phyloP scores from a whole-genome alignment of 2,888 invertebrate genomes.

The Laothoe populi region DNA sequence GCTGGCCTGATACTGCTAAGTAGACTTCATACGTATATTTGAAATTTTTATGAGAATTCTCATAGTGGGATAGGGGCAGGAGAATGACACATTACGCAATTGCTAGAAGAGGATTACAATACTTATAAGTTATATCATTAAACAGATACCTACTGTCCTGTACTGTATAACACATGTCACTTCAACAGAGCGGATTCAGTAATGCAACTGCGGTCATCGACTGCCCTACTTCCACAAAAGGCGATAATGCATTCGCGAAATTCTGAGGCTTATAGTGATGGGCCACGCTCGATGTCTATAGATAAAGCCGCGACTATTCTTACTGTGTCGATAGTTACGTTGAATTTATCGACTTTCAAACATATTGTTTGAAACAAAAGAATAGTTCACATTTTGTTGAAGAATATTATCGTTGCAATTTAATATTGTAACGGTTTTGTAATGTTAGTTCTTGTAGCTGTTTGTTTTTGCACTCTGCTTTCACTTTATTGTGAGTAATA shows the following conservation, averaged over 20 bases:
- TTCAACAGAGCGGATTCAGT: conserved; percentile 47
- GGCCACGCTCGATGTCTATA: conserved; percentile 41
- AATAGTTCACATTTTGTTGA: conserved; percentile 31
- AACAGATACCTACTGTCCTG: neutral
- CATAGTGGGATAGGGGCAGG: too few relatives aligned
- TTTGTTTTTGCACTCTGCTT: neutral
- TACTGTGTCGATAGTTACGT: neutral
- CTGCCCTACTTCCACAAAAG: conserved; percentile 58
- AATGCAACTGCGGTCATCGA: conserved; percentile 52
- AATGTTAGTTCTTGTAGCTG: neutral
- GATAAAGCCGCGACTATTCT: neutral
- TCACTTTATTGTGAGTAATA: too few relatives aligned
- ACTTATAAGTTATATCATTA: neutral
- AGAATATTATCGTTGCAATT: conserved; percentile 29
- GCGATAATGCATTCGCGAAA: conserved; percentile 59
- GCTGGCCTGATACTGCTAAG: too few relatives aligned
- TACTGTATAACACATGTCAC: neutral
- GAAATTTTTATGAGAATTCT: too few relatives aligned
- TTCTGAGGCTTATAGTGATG: conserved; percentile 52
- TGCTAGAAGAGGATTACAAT: too few relatives aligned
- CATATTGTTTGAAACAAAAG: conserved; percentile 32
- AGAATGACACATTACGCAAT: too few relatives aligned
- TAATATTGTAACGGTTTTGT: conserved; percentile 27
- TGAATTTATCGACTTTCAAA: conserved; percentile 13
- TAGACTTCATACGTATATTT: too few relatives aligned